Conservation (phyloP, 1,140 invertebrate species). For the Nixonia krombeini region DNA sequence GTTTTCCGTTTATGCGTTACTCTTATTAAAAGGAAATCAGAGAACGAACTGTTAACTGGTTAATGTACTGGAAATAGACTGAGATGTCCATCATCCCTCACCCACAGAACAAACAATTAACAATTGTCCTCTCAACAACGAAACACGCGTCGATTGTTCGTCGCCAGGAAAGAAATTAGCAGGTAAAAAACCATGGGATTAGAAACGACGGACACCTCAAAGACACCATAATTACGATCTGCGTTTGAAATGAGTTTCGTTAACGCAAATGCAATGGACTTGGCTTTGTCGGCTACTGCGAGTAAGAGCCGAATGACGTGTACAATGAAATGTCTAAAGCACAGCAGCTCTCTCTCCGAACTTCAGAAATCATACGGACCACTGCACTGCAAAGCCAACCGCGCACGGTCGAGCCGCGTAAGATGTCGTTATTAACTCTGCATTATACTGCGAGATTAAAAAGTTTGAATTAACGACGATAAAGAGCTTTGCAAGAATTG, state of each 20-base stretch:
- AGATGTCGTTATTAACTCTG: constrained; percentile 56
- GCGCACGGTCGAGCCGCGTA: constrained; percentile 39
- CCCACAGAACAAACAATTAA: too few species aligned
- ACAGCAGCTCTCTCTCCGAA: constrained; percentile 63
- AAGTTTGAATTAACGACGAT: constrained; percentile 30
- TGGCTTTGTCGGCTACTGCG: constrained; percentile 45
- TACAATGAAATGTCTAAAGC: constrained; percentile 59
- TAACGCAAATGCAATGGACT: constrained; percentile 11
- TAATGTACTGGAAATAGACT: too few species aligned
- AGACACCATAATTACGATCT: background rate
- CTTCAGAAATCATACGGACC: constrained; percentile 68
- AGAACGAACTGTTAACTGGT: too few species aligned
- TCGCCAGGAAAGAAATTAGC: too few species aligned
- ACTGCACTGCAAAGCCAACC: constrained; percentile 66
- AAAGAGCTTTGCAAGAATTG: background rate
- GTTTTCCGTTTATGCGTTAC: too few species aligned
- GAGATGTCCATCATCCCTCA: too few species aligned
- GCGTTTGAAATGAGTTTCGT: constrained; percentile 10
- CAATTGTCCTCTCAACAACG: too few species aligned
- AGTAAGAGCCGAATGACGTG: constrained; percentile 27
- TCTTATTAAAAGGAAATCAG: too few species aligned
- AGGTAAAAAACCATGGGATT: too few species aligned
- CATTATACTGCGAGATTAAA: constrained; percentile 32
- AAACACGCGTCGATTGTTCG: too few species aligned
- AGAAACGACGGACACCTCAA: background rate